Evolutionary conservation across 1,140 invertebrate species (phyloP), one percentile per base, ranked within the genome.

Genomic region (Kradibia gibbosae): DNA sequence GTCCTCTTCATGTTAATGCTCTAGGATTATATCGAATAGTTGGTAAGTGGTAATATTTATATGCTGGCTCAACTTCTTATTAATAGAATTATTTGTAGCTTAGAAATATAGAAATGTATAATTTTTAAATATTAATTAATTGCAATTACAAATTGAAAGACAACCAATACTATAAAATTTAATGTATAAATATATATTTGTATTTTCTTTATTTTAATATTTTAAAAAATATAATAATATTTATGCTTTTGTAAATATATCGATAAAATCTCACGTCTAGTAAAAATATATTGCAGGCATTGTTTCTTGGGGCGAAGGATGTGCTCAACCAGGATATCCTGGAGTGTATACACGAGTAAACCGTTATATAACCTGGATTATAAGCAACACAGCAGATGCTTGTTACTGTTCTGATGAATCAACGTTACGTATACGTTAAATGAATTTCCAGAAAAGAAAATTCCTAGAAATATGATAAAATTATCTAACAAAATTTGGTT

Each of bases 331-430:
- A 0, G 94, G 94, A 75, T 94, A 94, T 86, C 96, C 97, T 0
- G 97, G 97, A n/a, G 96, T 98, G 36, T 98, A 98, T 89, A 94
- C 95, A 0, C 92, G 96, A 82, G 95, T 98, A 1, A 95, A 95
- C 87, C 92, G 94, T 82, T 97, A 94, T 86, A 85, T 95, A 25
- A 93, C 93, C 22, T 97, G 95, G 95, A 94, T 96, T 60, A 90
- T 91, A 84, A 91, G 89, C 28, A 94, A 95, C 86, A 95, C 94
- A 22, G 87, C 87, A 77, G 94, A 95, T 81, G 93, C 93, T 53
- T 96, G 95, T 86, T 94, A 94, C 85, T 96, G 95, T 87, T 87
- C 65, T 22, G 70, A 81, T 8, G 71, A 74, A 34, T 20, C 48
- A 0, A 42, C 36, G 22, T 55, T 75, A 10, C 73, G 55, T 4